Evolutionary conservation across 2,797 vertebrate genomes (phyloP).

Genomic region (Phyllotis vaccarum): DNA sequence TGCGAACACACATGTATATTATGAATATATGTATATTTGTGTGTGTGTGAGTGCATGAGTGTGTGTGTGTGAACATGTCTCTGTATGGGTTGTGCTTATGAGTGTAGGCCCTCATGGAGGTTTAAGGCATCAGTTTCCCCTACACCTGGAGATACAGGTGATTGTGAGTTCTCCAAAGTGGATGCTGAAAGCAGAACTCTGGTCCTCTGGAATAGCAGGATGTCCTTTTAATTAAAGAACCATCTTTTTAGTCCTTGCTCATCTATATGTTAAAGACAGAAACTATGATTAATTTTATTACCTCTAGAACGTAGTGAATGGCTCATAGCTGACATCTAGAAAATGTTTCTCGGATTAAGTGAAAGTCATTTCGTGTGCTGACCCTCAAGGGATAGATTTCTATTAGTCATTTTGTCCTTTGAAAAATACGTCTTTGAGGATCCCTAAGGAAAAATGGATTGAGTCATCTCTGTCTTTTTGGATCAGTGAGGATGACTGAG

Average conservation of each 20-base stretch:
- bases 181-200: not conserved
- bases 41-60: not conserved
- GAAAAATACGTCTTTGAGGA: slow-evolving; percentile 7
- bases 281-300: not conserved
- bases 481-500: slow-evolving; percentile 17
- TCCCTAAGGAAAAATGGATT: slow-evolving; percentile 3
- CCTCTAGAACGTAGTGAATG: not conserved
- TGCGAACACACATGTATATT: not conserved
- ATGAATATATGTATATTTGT: not conserved
- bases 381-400: not conserved
- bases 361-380: slow-evolving; percentile 56
- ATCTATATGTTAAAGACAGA: not conserved
- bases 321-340: slow-evolving; percentile 42
- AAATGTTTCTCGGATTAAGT: slow-evolving; percentile 66
- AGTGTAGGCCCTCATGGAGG: not conserved
- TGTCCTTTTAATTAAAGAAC: not conserved
- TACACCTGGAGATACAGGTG: not conserved
- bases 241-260: not conserved
- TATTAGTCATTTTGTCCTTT: slow-evolving; percentile 44
- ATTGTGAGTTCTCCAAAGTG: not conserved
- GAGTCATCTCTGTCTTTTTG: slow-evolving; percentile 22
- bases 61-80: not conserved
- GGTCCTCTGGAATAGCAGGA: not conserved
- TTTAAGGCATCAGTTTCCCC: not conserved
- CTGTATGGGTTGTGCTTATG: not conserved